Evolutionary conservation across 2,797 vertebrate genomes (phyloP).

Genomic region (Linurgus olivaceus): DNA sequence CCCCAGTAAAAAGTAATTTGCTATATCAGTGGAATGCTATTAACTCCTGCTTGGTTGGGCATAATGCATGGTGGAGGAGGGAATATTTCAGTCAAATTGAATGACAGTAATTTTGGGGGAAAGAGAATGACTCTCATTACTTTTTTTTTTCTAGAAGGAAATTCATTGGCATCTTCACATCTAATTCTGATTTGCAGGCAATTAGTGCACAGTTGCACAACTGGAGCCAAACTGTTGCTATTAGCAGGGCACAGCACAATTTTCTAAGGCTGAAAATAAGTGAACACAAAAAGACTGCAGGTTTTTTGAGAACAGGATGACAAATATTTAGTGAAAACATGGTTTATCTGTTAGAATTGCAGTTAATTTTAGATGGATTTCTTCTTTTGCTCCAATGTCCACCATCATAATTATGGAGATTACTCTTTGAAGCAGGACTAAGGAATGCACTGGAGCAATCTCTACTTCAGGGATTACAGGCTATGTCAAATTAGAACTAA

Average conservation of each 20-base stretch:
- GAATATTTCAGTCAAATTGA: background rate
- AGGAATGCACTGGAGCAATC: background rate
- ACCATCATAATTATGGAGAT: accelerated
- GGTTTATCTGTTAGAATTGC: background rate
- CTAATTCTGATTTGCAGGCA: background rate
- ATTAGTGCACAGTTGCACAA: background rate
- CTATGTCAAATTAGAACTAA: background rate
- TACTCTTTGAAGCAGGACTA: background rate
- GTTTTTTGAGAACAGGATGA: background rate
- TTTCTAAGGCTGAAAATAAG: background rate
- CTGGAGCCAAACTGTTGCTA: background rate
- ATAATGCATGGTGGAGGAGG: background rate
- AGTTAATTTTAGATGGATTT: background rate
- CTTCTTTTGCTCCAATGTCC: background rate
- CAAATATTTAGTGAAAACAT: background rate
- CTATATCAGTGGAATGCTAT: background rate
- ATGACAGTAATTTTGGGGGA: background rate
- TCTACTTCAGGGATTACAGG: background rate
- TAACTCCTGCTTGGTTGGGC: constrained; percentile 8
- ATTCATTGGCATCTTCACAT: background rate
- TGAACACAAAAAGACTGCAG: background rate
- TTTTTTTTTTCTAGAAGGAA: background rate
- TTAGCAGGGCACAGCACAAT: background rate
- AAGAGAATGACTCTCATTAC: background rate
- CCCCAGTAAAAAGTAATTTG: constrained; percentile 11